phyloP scores from a whole-genome alignment of 2,113 vertebrate species.

The Cephalopholis sonnerati region DNA sequence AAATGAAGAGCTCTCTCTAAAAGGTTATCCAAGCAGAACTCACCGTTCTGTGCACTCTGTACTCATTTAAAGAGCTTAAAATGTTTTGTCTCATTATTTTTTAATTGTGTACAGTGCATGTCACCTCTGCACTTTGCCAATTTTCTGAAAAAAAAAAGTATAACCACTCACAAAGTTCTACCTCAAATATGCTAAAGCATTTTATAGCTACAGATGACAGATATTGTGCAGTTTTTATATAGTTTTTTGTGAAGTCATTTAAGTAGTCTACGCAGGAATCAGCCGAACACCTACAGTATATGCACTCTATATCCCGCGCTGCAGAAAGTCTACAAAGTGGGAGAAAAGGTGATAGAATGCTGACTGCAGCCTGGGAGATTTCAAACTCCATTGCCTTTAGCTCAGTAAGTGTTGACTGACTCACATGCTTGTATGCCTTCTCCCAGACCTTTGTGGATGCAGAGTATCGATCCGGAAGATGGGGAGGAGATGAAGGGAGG shows the following conservation, averaged over 20 bases:
- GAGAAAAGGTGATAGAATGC: conserved; percentile 55
- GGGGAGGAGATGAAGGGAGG: conserved; percentile 78
- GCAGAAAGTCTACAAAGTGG: conserved; percentile 49
- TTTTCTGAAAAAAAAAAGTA: background rate
- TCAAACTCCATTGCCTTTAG: conserved; percentile 67
- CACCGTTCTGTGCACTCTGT: background rate
- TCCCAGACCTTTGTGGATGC: conserved; percentile 83
- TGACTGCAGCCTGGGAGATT: conserved; percentile 64
- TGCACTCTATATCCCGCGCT: conserved; percentile 12
- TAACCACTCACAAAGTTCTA: background rate
- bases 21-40: conserved; percentile 62
- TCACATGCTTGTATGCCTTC: conserved; percentile 84
- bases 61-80: conserved; percentile 24
- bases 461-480: conserved; percentile 87
- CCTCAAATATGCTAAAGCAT: background rate
- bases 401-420: conserved; percentile 67
- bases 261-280: conserved; percentile 9
- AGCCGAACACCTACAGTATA: conserved; percentile 37
- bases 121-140: background rate
- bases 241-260: conserved; percentile 6
- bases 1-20: conserved; percentile 65
- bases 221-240: background rate
- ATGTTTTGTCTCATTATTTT: conserved; percentile 9
- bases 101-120: conserved; percentile 4
- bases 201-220: background rate